These are phyloP conservation scores for Delichon dasypus DNA, from an alignment of 2,797 vertebrate genomes.

Conservation along the genomic window DNA sequence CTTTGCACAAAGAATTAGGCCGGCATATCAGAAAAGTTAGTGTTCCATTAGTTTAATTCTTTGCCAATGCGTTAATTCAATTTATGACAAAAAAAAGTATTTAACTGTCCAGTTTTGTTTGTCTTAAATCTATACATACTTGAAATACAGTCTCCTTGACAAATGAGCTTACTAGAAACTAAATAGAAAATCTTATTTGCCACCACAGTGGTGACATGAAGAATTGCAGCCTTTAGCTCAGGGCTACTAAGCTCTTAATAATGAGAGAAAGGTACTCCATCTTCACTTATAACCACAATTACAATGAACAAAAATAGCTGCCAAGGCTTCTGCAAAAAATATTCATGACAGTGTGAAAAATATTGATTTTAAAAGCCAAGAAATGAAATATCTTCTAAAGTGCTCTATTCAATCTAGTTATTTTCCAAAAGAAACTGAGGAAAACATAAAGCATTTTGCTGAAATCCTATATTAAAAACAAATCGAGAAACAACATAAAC, in stretches of 20 bases:
- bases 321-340: constrained; percentile 65
- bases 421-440: constrained; percentile 69
- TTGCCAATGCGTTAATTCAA: constrained; percentile 48
- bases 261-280: constrained; percentile 76
- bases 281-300: constrained; percentile 71
- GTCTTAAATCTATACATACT: constrained; percentile 71
- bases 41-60: constrained; percentile 54
- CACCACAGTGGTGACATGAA: constrained; percentile 75
- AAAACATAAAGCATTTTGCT: constrained; percentile 37
- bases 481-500: neutral
- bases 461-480: constrained; percentile 14
- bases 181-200: constrained; percentile 78
- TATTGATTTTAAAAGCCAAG: constrained; percentile 78
- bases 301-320: constrained; percentile 68
- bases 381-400: constrained; percentile 73
- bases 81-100: constrained; percentile 53
- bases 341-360: constrained; percentile 75
- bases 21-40: neutral
- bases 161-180: constrained; percentile 76
- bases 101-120: constrained; percentile 65
- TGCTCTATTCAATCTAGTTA: constrained; percentile 60
- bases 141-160: constrained; percentile 71
- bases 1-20: constrained; percentile 41
- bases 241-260: constrained; percentile 78
- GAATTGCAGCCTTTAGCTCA: constrained; percentile 77